Evolutionary conservation across 2,888 invertebrate genomes (phyloP), one percentile per base, ranked within the genome.

Genomic region (Protophormia terraenovae): DNA sequence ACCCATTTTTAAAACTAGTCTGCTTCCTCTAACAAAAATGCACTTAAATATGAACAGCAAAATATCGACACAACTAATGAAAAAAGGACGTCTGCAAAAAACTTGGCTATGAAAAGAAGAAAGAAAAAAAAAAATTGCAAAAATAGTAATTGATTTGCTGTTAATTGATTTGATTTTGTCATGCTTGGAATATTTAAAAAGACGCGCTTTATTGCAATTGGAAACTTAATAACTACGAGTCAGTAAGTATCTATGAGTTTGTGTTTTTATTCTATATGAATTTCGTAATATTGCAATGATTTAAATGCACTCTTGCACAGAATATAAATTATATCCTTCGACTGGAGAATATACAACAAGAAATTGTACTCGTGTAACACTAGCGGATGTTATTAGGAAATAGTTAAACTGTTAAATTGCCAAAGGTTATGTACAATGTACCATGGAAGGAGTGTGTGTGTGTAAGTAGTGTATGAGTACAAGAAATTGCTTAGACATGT

Each of bases 151-250:
- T 88, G 88, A 87, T 88, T 88, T 88, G 86, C 87, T 80, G 83
- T 87, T 88, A 88, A 88, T 88, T 88, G 88, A 88, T 88, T 87
- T 88, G 88, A 88, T 88, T 87, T 87, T 83, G 83, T 83, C 86
- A 86, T 87, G 84, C 78, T 82, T 81, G 79, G 79, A 82, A 78
- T 82, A 77, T 78, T 64, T 32, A 82, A 78, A 78, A 78, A 79
- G 38, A 85, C 47, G 77, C 78, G n/a, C 14, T 69, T 55, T 71
- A 78, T 82, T 62, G 73, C 69, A 78, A 60, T 67, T 81, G 72
- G 69, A 82, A 80, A 81, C 67, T 82, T 71, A 67, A 67, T 80
- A 80, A 76, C 45, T 64, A 71, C 41, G 16, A 72, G 50, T n/a
- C 35, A 32, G 19, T 47, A 45, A 14, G 50, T 64, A 19, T 32